These are phyloP conservation scores for Microdon myrmicae DNA, from an alignment of 2,888 invertebrate genomes.

Conservation along the genomic window DNA sequence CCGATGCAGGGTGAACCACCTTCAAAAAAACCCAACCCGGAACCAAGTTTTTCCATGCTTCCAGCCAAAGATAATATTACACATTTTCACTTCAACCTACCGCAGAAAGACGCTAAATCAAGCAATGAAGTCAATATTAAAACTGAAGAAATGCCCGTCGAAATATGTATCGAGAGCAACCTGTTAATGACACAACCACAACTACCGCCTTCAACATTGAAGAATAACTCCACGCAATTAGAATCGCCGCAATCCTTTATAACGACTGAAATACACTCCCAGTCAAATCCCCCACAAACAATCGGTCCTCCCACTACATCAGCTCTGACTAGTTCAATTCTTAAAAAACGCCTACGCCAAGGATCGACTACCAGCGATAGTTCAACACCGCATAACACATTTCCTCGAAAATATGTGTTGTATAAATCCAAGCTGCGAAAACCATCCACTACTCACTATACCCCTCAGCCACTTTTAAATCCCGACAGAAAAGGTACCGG, in stretches of 20 bases:
- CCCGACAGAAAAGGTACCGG: constrained; percentile 91
- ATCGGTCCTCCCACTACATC: constrained; percentile 64
- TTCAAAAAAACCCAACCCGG: constrained; percentile 24
- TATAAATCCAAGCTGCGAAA: constrained; percentile 65
- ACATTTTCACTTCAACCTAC: constrained; percentile 69
- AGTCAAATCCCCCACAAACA: constrained; percentile 17
- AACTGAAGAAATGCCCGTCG: constrained; percentile 7
- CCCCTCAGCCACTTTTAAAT: constrained; percentile 93
- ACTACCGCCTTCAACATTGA: constrained; percentile 63
- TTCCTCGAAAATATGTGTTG: constrained; percentile 53
- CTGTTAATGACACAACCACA: constrained; percentile 35
- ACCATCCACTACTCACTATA: constrained; percentile 73
- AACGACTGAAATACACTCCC: constrained; percentile 10
- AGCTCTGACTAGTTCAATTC: constrained; percentile 61
- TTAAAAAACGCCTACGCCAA: constrained; percentile 62
- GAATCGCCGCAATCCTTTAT: constrained; percentile 17
- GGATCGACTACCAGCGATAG: constrained; percentile 28
- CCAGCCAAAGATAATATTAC: constrained; percentile 71
- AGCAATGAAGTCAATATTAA: constrained; percentile 38
- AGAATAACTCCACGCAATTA: constrained; percentile 54
- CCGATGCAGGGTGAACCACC: constrained; percentile 12
- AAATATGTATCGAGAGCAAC: constrained; percentile 17
- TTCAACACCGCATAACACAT: constrained; percentile 12
- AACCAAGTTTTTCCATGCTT: constrained; percentile 23
- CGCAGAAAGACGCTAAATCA: constrained; percentile 33